Evolutionary conservation across 2,888 invertebrate genomes (phyloP).

Genomic region (Pyrocoelia pectoralis): DNA sequence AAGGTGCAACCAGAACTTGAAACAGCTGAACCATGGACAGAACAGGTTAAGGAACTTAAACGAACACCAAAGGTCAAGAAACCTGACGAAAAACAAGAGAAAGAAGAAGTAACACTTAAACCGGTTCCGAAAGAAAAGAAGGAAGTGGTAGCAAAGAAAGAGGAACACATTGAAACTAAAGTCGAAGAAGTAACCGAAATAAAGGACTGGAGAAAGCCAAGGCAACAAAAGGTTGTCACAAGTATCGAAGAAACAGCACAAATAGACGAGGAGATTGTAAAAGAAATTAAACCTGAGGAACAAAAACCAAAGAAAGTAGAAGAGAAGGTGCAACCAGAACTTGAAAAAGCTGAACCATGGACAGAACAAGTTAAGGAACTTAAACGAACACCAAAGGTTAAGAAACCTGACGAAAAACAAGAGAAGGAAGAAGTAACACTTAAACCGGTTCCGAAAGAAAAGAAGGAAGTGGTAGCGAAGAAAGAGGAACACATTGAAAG

Average conservation of each 20-base stretch:
- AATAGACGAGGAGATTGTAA: background rate
- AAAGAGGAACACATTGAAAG: slow-evolving; percentile 19
- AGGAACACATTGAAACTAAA: slow-evolving; percentile 35
- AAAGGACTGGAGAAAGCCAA: slow-evolving; percentile 13
- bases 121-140: slow-evolving; percentile 22
- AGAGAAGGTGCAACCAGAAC: slow-evolving; percentile 22
- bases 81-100: slow-evolving; percentile 24
- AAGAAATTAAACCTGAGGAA: slow-evolving; percentile 16
- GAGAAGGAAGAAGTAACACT: slow-evolving; percentile 61
- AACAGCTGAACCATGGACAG: slow-evolving; percentile 26
- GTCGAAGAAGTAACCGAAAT: slow-evolving; percentile 34
- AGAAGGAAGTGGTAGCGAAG: slow-evolving; percentile 2
- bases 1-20: slow-evolving; percentile 20
- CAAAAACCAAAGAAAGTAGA: slow-evolving; percentile 18
- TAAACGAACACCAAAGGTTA: slow-evolving; percentile 57
- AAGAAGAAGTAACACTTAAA: slow-evolving; percentile 27
- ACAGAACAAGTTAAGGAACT: slow-evolving; percentile 68
- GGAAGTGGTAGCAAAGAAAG: slow-evolving; percentile 7
- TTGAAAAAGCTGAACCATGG: slow-evolving; percentile 57
- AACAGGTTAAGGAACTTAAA: slow-evolving; percentile 25
- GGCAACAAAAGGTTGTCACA: background rate
- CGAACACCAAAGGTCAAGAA: slow-evolving; percentile 24
- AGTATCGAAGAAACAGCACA: background rate
- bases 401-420: slow-evolving; percentile 56
- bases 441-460: slow-evolving; percentile 59